Conservation (phyloP, 2,888 invertebrate species). For the Luperina nickerlii region DNA sequence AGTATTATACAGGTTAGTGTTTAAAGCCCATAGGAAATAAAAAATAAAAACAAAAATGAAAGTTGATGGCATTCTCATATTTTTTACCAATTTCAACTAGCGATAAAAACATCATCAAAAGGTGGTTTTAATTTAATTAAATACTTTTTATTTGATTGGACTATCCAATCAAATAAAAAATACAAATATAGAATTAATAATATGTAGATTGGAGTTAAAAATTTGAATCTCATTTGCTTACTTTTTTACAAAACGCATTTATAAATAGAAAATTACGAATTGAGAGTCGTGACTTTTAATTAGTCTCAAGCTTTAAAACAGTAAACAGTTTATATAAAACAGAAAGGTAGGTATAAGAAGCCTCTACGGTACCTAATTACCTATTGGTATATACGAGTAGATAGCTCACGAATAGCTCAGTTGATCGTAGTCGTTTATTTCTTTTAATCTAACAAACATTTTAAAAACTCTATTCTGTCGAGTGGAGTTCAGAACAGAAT, state of each 20-base stretch:
- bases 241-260: neutral
- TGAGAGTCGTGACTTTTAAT: neutral
- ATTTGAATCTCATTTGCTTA: neutral
- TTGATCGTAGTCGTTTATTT: neutral
- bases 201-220: neutral
- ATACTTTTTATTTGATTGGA: neutral
- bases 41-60: neutral
- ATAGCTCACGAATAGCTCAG: neutral
- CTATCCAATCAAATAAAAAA: no score
- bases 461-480: neutral
- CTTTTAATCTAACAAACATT: neutral
- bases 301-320: neutral
- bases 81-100: constrained; percentile 11
- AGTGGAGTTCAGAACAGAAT: neutral
- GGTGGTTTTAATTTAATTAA: neutral
- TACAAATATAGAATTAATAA: no score
- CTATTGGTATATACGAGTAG: no score
- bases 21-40: neutral
- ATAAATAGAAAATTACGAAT: neutral
- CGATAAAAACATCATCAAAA: neutral
- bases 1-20: no score
- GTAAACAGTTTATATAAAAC: neutral
- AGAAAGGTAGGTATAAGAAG: neutral
- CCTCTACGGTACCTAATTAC: neutral
- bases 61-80: neutral